Evolutionary conservation across 2,113 vertebrate genomes (phyloP), one percentile per base, ranked within the genome.

Genomic region (Neolamprologus brichardi): DNA sequence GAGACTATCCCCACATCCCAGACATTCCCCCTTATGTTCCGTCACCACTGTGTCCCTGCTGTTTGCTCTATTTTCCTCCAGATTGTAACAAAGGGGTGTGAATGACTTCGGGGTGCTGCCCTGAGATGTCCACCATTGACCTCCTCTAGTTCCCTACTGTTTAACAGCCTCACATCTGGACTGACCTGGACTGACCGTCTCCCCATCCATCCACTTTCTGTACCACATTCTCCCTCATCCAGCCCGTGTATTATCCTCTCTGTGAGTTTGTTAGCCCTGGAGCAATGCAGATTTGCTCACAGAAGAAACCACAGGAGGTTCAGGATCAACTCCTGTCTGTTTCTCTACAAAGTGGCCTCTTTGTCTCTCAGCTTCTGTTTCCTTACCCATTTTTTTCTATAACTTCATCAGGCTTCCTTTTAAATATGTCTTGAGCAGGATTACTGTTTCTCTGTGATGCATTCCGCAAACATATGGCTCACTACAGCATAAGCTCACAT

Each of bases 121-220:
- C 89, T 85, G 37, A 88, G 88, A 89, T 87, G 92, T 93, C 87
- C 94, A 87, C 54, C 67, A 41, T 58, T 89, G 91, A 93, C 93
- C 92, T 89, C 75, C 85, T 83, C 30, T 83, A 82, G 77, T 79
- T 81, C 91, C 92, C 94, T 52, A 86, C 91, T 88, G 94, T 95
- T 96, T 94, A 92, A 96, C 85, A 85, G 82, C 90, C 86, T 88
- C 88, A 89, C 91, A 94, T 93, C 87, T 92, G 91, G 53, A 62
- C 81, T 93, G 93, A 93, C 92, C 91, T 79, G 92, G 89, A 77
- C 89, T 91, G 92, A 95, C 88, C 64, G 90, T 90, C 94, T 92
- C 89, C 88, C 49, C 89, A 85, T 93, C 88, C 53, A 84, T 93
- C 88, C 83, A 46, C 32, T 51, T 32, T 87, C 6, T 81, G 25